A percentile compares a stretch with the other conserved stretches of the same genome.
phyloP scores from a whole-genome alignment of 2,113 vertebrate genomes.

The Hystrix cristata region DNA sequence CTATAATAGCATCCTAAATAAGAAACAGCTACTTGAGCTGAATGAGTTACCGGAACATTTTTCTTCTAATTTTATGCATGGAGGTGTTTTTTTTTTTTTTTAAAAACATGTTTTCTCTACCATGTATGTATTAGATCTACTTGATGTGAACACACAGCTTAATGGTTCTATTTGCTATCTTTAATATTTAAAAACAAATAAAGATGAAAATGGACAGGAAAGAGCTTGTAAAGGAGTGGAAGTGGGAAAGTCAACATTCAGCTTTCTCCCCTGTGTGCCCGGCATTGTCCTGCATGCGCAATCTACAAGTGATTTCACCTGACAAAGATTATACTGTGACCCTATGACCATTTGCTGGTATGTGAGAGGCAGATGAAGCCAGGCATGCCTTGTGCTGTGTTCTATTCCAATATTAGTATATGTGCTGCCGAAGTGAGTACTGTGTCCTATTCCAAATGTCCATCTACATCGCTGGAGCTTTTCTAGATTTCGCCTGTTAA shows the following conservation, averaged over 20 bases:
- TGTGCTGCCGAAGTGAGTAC: neutral
- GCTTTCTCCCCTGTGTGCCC: neutral
- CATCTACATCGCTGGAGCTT: neutral
- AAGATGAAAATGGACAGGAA: neutral
- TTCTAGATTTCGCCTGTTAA: neutral
- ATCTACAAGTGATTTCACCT: neutral
- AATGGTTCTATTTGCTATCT: neutral
- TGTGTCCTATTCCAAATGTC: neutral
- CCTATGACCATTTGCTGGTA: neutral
- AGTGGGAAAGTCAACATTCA: neutral
- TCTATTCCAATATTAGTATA: neutral
- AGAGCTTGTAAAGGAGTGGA: neutral
- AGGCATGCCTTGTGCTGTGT: neutral
- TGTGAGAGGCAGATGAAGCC: neutral
- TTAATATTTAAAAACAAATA: slow-evolving; percentile 28
- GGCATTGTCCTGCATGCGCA: neutral
- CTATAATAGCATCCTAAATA: slow-evolving; percentile 60
- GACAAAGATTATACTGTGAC: neutral
- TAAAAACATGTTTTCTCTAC: neutral
- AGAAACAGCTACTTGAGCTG: slow-evolving; percentile 62
- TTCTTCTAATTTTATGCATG: slow-evolving; percentile 55
- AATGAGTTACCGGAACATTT: slow-evolving; percentile 28
- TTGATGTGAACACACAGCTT: slow-evolving; percentile 10
- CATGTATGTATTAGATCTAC: neutral
- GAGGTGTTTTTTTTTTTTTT: neutral